Evolutionary conservation across 2,888 invertebrate species (phyloP).

Genomic region (Erynnis tages): DNA sequence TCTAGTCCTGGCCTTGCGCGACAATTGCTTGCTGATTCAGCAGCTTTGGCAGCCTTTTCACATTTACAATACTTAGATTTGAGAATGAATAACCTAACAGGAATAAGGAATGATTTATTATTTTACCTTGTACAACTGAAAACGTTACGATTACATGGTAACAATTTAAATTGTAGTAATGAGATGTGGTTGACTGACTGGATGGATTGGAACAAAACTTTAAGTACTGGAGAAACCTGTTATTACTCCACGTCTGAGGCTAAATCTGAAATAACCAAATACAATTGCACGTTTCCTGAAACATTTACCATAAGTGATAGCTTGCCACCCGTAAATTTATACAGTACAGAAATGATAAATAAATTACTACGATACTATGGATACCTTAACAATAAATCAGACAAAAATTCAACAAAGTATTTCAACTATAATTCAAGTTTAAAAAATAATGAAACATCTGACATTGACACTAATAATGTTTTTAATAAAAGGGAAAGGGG

Average conservation of each 20-base stretch:
- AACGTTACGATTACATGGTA: conserved; percentile 84
- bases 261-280: conserved; percentile 68
- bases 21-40: conserved; percentile 86
- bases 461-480: conserved; percentile 36
- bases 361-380: conserved; percentile 73
- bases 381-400: conserved; percentile 72
- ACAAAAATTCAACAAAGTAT: conserved; percentile 49
- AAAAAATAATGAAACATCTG: conserved; percentile 36
- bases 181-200: conserved; percentile 85
- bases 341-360: conserved; percentile 78
- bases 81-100: conserved; percentile 82
- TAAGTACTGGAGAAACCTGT: conserved; percentile 63
- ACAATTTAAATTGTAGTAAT: conserved; percentile 86
- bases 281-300: conserved; percentile 75
- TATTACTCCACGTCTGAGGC: conserved; percentile 71
- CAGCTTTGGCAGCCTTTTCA: conserved; percentile 86
- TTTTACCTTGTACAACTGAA: conserved; percentile 86
- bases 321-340: conserved; percentile 73
- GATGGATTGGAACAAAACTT: conserved; percentile 80
- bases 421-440: conserved; percentile 39
- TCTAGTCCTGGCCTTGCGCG: conserved; percentile 87
- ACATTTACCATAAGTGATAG: conserved; percentile 76
- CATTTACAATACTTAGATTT: conserved; percentile 87
- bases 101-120: conserved; percentile 83
- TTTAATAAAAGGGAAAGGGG: conserved; percentile 31